A percentile compares a stretch with the other conserved stretches of the same genome.
These are phyloP conservation scores for Lamproptera curius DNA, from an alignment of 2,888 invertebrate species.

Conservation along the genomic window DNA sequence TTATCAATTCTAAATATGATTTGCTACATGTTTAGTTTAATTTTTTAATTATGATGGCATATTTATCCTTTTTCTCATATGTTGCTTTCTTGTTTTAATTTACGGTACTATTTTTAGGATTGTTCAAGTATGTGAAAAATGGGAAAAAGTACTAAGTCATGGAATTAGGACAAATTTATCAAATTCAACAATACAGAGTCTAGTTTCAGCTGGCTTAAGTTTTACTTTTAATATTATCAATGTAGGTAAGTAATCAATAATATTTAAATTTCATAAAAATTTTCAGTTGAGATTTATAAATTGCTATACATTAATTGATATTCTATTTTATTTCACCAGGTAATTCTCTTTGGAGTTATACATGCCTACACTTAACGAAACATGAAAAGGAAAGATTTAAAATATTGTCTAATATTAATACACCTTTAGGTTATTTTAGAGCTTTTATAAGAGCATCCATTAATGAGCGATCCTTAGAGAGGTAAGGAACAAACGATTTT, in stretches of 20 bases:
- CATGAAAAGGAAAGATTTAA: conserved; percentile 93
- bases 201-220: conserved; percentile 69
- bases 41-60: too few relatives aligned
- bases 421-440: conserved; percentile 86
- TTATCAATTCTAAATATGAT: too few relatives aligned
- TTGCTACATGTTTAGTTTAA: too few relatives aligned
- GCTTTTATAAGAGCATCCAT: conserved; percentile 94
- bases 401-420: conserved; percentile 72
- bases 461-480: conserved; percentile 94
- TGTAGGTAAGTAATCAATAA: conserved; percentile 69
- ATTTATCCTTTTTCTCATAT: too few relatives aligned
- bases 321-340: conserved; percentile 37
- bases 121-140: conserved; percentile 81
- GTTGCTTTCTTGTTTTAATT: too few relatives aligned
- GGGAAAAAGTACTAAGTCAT: conserved; percentile 88
- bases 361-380: conserved; percentile 87
- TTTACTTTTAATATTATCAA: conserved; percentile 71
- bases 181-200: conserved; percentile 62
- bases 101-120: conserved; percentile 61
- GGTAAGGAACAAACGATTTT: too few relatives aligned
- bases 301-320: conserved; percentile 6
- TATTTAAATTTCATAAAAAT: too few relatives aligned
- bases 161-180: conserved; percentile 82
- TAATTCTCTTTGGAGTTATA: conserved; percentile 87
- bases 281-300: neutral